Evolutionary conservation across 2,888 invertebrate genomes (phyloP).

Genomic region (Malachius bipustulatus): DNA sequence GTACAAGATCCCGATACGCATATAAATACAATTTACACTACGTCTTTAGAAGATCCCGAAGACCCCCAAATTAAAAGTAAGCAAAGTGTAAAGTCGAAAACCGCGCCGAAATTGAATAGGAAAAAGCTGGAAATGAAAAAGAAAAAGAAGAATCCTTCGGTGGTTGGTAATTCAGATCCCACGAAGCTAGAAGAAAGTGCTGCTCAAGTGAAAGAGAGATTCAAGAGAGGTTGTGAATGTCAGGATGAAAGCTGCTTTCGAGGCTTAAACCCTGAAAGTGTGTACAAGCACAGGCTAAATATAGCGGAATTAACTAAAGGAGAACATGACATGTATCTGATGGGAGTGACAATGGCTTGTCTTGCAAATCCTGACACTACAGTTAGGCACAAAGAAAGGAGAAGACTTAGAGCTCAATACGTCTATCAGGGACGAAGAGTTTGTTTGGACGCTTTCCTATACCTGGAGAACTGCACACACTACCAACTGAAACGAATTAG

Average conservation of each 20-base stretch:
- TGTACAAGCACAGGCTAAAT: slow-evolving; percentile 63
- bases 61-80: slow-evolving; percentile 17
- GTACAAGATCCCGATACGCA: slow-evolving; percentile 39
- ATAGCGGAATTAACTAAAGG: slow-evolving; percentile 70
- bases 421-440: slow-evolving; percentile 67
- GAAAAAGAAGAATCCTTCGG: slow-evolving; percentile 41
- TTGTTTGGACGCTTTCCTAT: slow-evolving; percentile 66
- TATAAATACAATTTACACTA: slow-evolving; percentile 31
- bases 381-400: slow-evolving; percentile 57
- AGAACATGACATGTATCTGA: slow-evolving; percentile 74
- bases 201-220: slow-evolving; percentile 53
- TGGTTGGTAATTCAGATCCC: slow-evolving; percentile 40
- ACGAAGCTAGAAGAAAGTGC: slow-evolving; percentile 61
- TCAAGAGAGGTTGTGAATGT: slow-evolving; percentile 64
- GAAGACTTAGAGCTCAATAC: slow-evolving; percentile 61
- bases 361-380: slow-evolving; percentile 62
- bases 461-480: slow-evolving; percentile 67
- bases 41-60: slow-evolving; percentile 18
- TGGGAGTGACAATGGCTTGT: slow-evolving; percentile 77
- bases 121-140: slow-evolving; percentile 35
- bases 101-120: slow-evolving; percentile 36
- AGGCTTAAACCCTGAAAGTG: slow-evolving; percentile 61
- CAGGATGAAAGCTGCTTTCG: slow-evolving; percentile 64
- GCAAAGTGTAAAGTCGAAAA: slow-evolving; percentile 27
- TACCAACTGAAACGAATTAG: slow-evolving; percentile 66